These are phyloP conservation scores for Melanostoma scalare DNA, from an alignment of 2,888 invertebrate species.

Conservation along the genomic window DNA sequence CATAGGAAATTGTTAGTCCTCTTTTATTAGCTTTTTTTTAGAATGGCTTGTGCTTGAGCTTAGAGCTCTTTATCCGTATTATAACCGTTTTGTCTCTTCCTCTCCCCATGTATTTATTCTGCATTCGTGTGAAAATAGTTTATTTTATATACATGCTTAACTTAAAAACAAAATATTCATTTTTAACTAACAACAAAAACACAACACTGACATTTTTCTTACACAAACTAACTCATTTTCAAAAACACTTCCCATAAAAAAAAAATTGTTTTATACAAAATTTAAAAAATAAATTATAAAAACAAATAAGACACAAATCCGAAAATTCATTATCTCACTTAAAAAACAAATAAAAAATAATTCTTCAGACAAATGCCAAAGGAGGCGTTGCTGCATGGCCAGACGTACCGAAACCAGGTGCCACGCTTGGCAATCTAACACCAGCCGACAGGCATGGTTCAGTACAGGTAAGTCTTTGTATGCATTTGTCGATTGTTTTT, in stretches of 20 bases:
- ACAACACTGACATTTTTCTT: constrained; percentile 36
- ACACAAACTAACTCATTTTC: constrained; percentile 49
- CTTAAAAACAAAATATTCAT: constrained; percentile 16
- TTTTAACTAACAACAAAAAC: constrained; percentile 25
- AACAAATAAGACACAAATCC: constrained; percentile 50
- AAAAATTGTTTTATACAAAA: constrained; percentile 35
- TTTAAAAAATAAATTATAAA: constrained; percentile 44
- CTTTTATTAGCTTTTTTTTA: constrained; percentile 48
- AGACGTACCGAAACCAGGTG: constrained; percentile 91
- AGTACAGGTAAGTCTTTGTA: constrained; percentile 90
- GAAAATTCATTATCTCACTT: constrained; percentile 61
- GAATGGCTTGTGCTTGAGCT: constrained; percentile 48
- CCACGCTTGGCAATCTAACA: constrained; percentile 91
- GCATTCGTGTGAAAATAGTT: constrained; percentile 54
- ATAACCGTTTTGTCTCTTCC: constrained; percentile 13
- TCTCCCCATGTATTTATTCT: constrained; percentile 1
- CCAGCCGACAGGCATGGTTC: constrained; percentile 98
- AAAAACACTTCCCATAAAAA: constrained; percentile 25
- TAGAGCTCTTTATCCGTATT: constrained; percentile 33
- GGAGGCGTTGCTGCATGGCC: constrained; percentile 92
- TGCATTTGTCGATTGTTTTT: constrained; percentile 71
- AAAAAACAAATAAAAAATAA: constrained; percentile 64
- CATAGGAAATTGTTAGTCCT: constrained; percentile 22
- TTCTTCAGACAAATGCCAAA: constrained; percentile 84
- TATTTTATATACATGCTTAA: constrained; percentile 15